Evolutionary conservation across 2,888 invertebrate species (phyloP).

Genomic region (Drosophila sordidapex): DNA sequence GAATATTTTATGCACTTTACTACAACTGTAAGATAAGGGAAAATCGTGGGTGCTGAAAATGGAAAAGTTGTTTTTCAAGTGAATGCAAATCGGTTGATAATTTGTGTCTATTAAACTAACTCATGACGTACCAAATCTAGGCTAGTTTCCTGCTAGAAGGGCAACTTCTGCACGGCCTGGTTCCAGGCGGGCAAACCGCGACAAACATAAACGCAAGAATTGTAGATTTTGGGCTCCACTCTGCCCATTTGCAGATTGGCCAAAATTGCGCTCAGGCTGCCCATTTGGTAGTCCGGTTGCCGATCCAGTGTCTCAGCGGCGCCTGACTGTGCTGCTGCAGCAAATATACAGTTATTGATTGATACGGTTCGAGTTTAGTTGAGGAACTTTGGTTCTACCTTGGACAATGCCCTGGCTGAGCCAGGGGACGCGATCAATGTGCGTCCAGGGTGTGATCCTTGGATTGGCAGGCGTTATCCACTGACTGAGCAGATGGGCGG

Average conservation of each 20-base stretch:
- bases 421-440: slow-evolving; percentile 85
- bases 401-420: slow-evolving; percentile 79
- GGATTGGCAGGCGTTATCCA: slow-evolving; percentile 84
- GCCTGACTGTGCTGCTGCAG: slow-evolving; percentile 17
- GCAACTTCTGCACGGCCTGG: slow-evolving; percentile 68
- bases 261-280: slow-evolving; percentile 74
- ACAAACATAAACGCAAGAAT: slow-evolving; percentile 78
- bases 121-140: neutral
- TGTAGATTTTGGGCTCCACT: slow-evolving; percentile 71
- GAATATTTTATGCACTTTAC: slow-evolving; percentile 33
- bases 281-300: slow-evolving; percentile 63
- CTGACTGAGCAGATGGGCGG: slow-evolving; percentile 85
- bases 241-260: slow-evolving; percentile 73
- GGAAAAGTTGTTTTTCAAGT: neutral
- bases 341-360: neutral
- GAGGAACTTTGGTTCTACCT: slow-evolving; percentile 49
- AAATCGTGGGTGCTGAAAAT: neutral
- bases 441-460: slow-evolving; percentile 85
- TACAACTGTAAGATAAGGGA: neutral
- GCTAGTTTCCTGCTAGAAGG: slow-evolving; percentile 27
- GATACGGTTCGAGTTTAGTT: neutral
- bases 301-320: slow-evolving; percentile 24
- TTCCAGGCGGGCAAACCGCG: slow-evolving; percentile 82
- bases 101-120: neutral
- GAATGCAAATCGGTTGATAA: neutral